A percentile compares a stretch with the other conserved stretches of the same genome.
phyloP scores from a whole-genome alignment of 2,797 vertebrate genomes.

The Sarcoramphus papa region DNA sequence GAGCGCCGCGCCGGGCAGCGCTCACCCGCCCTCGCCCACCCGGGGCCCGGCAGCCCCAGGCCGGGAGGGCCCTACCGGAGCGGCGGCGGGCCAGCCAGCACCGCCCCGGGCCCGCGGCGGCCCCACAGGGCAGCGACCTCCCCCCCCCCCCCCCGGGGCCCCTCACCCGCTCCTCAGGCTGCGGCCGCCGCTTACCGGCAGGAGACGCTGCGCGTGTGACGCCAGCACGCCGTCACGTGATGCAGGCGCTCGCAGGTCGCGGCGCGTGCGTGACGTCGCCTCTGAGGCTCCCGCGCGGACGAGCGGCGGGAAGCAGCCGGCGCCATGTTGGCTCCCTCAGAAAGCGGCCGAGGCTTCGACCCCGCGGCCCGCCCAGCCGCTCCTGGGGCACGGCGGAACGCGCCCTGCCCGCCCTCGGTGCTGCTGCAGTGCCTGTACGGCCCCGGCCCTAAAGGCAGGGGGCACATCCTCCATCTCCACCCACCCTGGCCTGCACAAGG shows the following conservation, averaged over 20 bases:
- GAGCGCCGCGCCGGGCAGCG: not conserved
- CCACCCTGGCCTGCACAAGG: fast-evolving
- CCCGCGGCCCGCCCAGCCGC: not conserved
- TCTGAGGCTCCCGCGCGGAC: fast-evolving
- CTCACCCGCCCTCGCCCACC: not conserved
- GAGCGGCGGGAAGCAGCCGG: fast-evolving
- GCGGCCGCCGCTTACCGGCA: not conserved
- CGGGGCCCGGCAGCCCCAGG: not conserved
- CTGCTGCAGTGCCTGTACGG: not conserved
- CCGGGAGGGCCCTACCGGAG: too few relatives aligned
- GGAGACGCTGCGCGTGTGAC: not conserved
- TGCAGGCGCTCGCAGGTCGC: not conserved
- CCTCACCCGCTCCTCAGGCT: not conserved
- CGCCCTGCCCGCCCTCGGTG: too few relatives aligned
- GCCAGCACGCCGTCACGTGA: not conserved
- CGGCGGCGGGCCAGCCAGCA: too few relatives aligned
- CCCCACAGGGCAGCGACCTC: not conserved
- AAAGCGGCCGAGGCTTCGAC: fast-evolving
- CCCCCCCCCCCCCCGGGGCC: not conserved
- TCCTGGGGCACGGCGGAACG: too few relatives aligned
- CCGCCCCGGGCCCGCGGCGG: not conserved
- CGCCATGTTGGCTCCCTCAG: not conserved
- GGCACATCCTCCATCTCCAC: too few relatives aligned
- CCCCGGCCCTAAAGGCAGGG: too few relatives aligned
- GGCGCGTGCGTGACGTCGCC: not conserved